A percentile compares a stretch with the other conserved stretches of the same genome.
Conservation (phyloP, 2,797 vertebrate species). For the Gymnocypris eckloni region DNA sequence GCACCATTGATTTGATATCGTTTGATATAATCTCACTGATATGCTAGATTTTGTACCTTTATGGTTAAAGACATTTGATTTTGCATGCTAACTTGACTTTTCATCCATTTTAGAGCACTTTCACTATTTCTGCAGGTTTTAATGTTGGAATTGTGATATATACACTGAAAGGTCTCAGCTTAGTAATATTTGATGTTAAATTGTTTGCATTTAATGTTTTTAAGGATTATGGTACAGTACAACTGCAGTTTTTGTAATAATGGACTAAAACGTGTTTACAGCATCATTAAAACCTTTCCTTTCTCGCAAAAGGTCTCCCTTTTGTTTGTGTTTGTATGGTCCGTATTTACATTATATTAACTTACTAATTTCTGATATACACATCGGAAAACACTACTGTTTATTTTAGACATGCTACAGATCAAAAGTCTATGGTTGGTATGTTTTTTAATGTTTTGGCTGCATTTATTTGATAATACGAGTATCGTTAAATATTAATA, state of each 20-base stretch:
- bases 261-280: conserved; percentile 66
- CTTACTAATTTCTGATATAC: not conserved
- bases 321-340: not conserved
- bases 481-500: not conserved
- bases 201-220: conserved; percentile 49
- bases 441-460: not conserved
- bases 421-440: not conserved
- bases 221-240: conserved; percentile 33
- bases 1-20: not conserved
- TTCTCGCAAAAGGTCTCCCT: conserved; percentile 54
- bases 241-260: conserved; percentile 63
- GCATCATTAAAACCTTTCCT: conserved; percentile 69
- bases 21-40: conserved; percentile 24
- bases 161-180: conserved; percentile 42
- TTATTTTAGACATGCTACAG: not conserved
- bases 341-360: not conserved
- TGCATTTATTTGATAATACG: not conserved
- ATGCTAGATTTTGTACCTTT: conserved; percentile 10
- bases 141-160: conserved; percentile 44
- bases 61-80: conserved; percentile 30
- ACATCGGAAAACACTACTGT: not conserved
- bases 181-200: conserved; percentile 22
- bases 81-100: conserved; percentile 49
- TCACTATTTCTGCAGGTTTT: conserved; percentile 42
- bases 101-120: conserved; percentile 20